phyloP scores from a whole-genome alignment of 2,888 invertebrate species.

The Hyles lineata region DNA sequence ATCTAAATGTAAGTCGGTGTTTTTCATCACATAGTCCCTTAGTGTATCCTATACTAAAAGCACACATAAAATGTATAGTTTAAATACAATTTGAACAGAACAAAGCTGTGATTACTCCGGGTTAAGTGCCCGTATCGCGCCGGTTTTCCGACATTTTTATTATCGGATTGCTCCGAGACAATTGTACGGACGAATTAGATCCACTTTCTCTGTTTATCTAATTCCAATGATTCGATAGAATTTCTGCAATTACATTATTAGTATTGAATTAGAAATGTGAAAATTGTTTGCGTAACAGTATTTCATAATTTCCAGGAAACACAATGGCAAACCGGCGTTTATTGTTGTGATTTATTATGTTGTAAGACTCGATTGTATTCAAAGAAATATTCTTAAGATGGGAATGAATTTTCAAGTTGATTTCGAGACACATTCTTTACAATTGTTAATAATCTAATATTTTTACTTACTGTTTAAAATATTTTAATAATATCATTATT shows the following conservation, averaged over 20 bases:
- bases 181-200: conserved; percentile 58
- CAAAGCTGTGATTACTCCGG: neutral
- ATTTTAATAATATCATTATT: too few species aligned
- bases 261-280: conserved; percentile 31
- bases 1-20: too few species aligned
- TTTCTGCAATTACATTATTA: conserved; percentile 23
- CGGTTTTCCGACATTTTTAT: conserved; percentile 16
- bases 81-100: neutral
- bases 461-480: too few species aligned
- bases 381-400: too few species aligned
- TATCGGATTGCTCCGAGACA: conserved; percentile 45
- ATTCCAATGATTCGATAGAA: conserved; percentile 36
- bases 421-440: too few species aligned
- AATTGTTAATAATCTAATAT: too few species aligned
- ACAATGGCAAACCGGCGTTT: neutral
- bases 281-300: conserved; percentile 11
- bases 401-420: too few species aligned
- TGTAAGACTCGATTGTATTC: neutral
- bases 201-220: conserved; percentile 64
- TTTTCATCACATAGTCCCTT: too few species aligned
- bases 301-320: conserved; percentile 15
- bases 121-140: neutral
- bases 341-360: neutral
- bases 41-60: neutral
- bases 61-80: neutral